Evolutionary conservation across 2,888 invertebrate species (phyloP), one percentile per base, ranked within the genome.

Genomic region (Orthonychiurus folsomi): DNA sequence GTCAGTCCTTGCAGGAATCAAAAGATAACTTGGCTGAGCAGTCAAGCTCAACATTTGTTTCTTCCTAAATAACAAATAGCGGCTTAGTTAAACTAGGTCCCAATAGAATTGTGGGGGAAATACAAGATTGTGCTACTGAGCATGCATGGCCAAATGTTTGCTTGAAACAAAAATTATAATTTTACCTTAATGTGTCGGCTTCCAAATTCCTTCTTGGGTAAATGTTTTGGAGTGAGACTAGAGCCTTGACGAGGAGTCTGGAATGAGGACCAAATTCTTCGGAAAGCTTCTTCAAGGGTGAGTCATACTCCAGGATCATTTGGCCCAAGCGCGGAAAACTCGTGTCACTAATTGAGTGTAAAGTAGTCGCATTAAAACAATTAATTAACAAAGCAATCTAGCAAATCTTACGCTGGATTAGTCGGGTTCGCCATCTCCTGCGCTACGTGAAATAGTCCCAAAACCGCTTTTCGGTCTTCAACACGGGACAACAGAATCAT

Each of bases 401-500:
- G 47, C 24, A 23, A 63, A 54, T 56, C 65, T 62, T 64, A 76
- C 78, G 77, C 86, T 74, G 89, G 88, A 72, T 86, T 89, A 76
- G 54, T 18, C n/a, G 54, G 54, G 28, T 97, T 86, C 26, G 92
- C 88, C 84, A 96, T 86, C 80, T 99, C 99, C 80, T 94, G 91
- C 2, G 97, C 99, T 53, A 93, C 93, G 81, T 97, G 99, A 76
- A 94, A 99, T 21, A 99, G 81, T 0, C 97, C 96, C 54, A 99
- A 79, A 0, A 97, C 96, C 0, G 94, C 92, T 80, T 97, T 97
- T 15, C 99, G 83, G 77, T 99, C 99, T 78, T 99, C 99, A 0
- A 99, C 96, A 73, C 94, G 82, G 0, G 97, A 96, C n/a, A 99
- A 80, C 18, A 99, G 80, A 66, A 99, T 90, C 96, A 99, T 97